A percentile compares a stretch with the other conserved stretches of the same genome.
Evolutionary conservation across 2,797 vertebrate species (phyloP).

Genomic region (Sebastes miniatus): DNA sequence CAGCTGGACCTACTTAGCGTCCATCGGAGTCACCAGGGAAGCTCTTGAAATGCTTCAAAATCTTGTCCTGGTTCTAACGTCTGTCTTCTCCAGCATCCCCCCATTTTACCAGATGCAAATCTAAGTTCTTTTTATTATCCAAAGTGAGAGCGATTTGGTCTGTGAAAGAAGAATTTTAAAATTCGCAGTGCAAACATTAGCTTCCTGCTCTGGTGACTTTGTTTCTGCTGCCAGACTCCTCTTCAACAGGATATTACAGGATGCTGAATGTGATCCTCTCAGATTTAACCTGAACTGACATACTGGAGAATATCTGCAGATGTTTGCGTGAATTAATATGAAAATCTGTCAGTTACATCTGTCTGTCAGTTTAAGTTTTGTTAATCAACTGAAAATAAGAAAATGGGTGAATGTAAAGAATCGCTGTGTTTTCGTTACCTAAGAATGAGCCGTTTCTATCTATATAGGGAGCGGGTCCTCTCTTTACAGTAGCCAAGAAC

Average conservation of each 20-base stretch:
- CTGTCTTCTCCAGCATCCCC: neutral
- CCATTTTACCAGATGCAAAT: neutral
- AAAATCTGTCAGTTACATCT: neutral
- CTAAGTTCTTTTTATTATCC: neutral
- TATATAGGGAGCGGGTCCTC: too few species aligned
- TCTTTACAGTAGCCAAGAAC: too few species aligned
- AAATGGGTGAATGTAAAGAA: too few species aligned
- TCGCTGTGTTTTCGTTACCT: too few species aligned
- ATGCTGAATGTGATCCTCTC: neutral
- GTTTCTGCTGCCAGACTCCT: neutral
- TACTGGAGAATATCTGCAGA: neutral
- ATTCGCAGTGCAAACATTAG: neutral
- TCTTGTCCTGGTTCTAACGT: neutral
- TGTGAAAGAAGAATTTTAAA: neutral
- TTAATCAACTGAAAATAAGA: too few species aligned
- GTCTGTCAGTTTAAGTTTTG: neutral
- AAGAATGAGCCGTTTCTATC: too few species aligned
- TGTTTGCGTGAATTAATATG: neutral
- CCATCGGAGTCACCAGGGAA: neutral
- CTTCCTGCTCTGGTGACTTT: neutral
- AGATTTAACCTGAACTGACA: neutral
- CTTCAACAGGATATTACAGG: neutral
- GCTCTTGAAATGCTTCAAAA: neutral
- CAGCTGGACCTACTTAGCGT: conserved; percentile 40
- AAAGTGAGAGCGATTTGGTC: neutral